Percentiles rank a stretch among this genome's conserved stretches.
These are phyloP conservation scores for Cyprinella venusta DNA, from an alignment of 2,797 vertebrate genomes.

Conservation along the genomic window DNA sequence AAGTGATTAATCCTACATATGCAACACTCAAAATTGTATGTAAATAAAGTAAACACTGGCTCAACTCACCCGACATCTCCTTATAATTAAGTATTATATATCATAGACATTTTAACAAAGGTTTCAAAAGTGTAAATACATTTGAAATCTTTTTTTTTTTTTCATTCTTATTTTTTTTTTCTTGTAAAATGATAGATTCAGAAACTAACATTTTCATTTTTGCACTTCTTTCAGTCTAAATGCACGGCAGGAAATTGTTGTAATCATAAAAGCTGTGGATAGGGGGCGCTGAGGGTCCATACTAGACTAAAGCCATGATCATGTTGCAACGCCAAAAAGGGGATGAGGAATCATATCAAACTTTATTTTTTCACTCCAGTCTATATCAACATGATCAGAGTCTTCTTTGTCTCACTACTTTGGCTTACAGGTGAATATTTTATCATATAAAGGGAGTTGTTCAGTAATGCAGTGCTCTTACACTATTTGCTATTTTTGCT, in stretches of 20 bases:
- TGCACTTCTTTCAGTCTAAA: neutral
- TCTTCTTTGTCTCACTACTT: neutral
- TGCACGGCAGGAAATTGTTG: neutral
- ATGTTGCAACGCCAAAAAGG: neutral
- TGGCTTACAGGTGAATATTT: conserved; percentile 17
- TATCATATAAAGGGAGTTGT: neutral
- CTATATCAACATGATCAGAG: conserved; percentile 16
- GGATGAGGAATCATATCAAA: neutral
- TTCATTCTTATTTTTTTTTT: neutral
- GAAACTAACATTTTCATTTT: neutral
- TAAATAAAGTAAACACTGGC: neutral
- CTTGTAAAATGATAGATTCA: neutral
- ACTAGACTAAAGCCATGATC: neutral
- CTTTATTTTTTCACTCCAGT: neutral
- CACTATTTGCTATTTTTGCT: neutral
- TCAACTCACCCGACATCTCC: neutral
- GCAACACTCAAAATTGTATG: neutral
- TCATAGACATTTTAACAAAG: too few relatives aligned
- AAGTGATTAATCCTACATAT: neutral
- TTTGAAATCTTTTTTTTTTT: neutral
- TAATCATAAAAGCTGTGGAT: neutral
- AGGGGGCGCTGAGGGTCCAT: conserved; percentile 5
- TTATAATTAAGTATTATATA: too few relatives aligned
- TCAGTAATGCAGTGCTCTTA: neutral
- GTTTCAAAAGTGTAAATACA: neutral